These are phyloP conservation scores for Upupa epops DNA, from an alignment of 2,113 vertebrate genomes.

Conservation along the genomic window DNA sequence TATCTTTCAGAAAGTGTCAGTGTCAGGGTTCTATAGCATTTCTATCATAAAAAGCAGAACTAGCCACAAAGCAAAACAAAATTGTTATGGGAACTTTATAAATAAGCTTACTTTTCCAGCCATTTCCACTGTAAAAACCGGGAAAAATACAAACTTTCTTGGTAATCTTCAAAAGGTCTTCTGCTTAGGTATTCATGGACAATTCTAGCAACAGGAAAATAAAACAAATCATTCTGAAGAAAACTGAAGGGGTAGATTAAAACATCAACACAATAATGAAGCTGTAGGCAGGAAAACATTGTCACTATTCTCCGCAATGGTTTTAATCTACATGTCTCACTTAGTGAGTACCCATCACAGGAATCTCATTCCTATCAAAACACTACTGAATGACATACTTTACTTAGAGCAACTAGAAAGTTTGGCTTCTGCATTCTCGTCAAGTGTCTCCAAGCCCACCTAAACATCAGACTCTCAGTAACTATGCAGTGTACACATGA, in stretches of 20 bases:
- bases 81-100: neutral
- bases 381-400: neutral
- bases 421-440: neutral
- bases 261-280: neutral
- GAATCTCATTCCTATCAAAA: neutral
- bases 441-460: neutral
- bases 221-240: neutral
- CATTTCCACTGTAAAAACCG: slow-evolving; percentile 96
- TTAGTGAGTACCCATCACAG: neutral
- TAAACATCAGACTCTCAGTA: neutral
- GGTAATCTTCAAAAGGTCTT: slow-evolving; percentile 87
- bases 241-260: neutral
- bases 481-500: neutral
- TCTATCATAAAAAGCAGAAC: neutral
- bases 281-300: neutral
- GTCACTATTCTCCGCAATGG: neutral
- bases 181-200: slow-evolving; percentile 88
- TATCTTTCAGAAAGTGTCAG: neutral
- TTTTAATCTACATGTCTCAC: neutral
- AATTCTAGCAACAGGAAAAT: slow-evolving; percentile 76
- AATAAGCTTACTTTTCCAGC: slow-evolving; percentile 87
- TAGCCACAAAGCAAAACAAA: neutral
- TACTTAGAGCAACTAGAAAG: neutral
- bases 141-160: slow-evolving; percentile 88
- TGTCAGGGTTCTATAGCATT: neutral